Conservation (phyloP, 2,113 vertebrate species). For the Aptenodytes patagonicus region DNA sequence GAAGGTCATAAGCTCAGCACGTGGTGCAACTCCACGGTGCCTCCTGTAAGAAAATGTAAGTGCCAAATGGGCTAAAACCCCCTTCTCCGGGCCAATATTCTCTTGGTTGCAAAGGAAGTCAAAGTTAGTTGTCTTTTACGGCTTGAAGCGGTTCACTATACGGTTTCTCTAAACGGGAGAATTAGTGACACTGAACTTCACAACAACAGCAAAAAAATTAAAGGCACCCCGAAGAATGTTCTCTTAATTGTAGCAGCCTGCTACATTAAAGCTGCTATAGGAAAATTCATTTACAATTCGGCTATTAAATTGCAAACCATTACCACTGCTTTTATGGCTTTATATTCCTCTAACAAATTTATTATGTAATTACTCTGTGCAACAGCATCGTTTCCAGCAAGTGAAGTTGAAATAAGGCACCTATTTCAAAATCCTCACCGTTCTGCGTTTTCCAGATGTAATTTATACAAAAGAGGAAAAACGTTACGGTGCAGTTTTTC, state of each 20-base stretch:
- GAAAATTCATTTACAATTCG: slow-evolving; percentile 73
- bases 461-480: not conserved
- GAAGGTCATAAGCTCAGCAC: not conserved
- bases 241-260: slow-evolving; percentile 65
- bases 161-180: not conserved
- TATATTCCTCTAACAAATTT: slow-evolving; percentile 73
- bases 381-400: slow-evolving; percentile 41
- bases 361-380: slow-evolving; percentile 68
- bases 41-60: rapidly evolving
- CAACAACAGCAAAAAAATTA: slow-evolving; percentile 42
- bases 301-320: slow-evolving; percentile 76
- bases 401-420: slow-evolving; percentile 59
- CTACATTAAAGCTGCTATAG: slow-evolving; percentile 41
- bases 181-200: slow-evolving; percentile 47
- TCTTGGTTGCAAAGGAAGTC: not conserved
- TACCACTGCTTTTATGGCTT: slow-evolving; percentile 70
- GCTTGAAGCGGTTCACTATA: not conserved
- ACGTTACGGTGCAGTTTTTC: not conserved
- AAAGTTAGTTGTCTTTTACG: not conserved
- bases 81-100: not conserved
- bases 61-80: not conserved
- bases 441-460: slow-evolving; percentile 11
- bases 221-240: slow-evolving; percentile 58
- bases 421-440: slow-evolving; percentile 20
- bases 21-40: rapidly evolving